phyloP scores from a whole-genome alignment of 2,888 invertebrate genomes.

The Leptinotarsa rubiginosa region DNA sequence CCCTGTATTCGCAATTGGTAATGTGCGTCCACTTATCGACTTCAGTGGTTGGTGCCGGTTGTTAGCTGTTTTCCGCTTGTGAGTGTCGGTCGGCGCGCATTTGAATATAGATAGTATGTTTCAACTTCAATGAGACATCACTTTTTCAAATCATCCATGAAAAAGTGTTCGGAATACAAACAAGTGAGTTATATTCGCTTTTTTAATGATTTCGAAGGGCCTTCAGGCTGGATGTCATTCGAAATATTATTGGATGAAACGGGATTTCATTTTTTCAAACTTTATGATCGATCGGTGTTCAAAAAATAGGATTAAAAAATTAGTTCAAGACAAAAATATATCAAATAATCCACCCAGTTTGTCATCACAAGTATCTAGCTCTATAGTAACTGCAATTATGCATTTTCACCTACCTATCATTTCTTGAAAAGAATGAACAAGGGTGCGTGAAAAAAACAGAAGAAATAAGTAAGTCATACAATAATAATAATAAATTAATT shows the following conservation, averaged over 20 bases:
- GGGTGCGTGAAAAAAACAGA: too few species aligned
- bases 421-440: too few species aligned
- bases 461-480: too few species aligned
- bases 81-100: conserved; percentile 5
- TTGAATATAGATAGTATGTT: not conserved
- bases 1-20: conserved; percentile 18
- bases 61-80: conserved; percentile 3
- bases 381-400: too few species aligned
- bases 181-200: not conserved
- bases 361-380: too few species aligned
- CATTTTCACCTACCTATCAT: too few species aligned
- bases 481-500: too few species aligned
- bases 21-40: conserved; percentile 9
- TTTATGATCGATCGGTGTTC: too few species aligned
- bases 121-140: conserved; percentile 21
- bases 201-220: not conserved
- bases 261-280: not conserved
- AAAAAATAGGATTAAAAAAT: too few species aligned
- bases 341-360: too few species aligned
- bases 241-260: not conserved
- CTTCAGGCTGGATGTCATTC: not conserved
- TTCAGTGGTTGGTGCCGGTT: not conserved
- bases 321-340: too few species aligned
- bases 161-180: not conserved
- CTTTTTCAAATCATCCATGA: conserved; percentile 17